A percentile compares a stretch with the other conserved stretches of the same genome.
phyloP scores from a whole-genome alignment of 2,113 vertebrate genomes.

The Onychostoma macrolepis region DNA sequence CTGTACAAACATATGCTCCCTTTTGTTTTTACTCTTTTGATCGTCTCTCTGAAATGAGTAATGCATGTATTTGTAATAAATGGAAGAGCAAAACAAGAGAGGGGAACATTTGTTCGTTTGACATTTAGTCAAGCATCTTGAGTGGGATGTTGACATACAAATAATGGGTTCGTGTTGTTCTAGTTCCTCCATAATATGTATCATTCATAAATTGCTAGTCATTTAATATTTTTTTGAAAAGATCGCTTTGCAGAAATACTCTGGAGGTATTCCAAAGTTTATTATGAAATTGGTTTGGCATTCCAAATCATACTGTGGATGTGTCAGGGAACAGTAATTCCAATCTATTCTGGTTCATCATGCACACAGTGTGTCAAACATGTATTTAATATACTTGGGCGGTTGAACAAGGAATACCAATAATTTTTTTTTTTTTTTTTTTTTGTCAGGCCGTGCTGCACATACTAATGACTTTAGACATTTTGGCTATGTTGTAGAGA shows the following conservation, averaged over 20 bases:
- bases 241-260: conserved; percentile 9
- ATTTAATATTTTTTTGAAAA: conserved; percentile 20
- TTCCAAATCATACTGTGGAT: conserved; percentile 19
- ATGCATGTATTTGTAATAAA: background rate
- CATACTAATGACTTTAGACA: conserved; percentile 51
- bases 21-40: background rate
- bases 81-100: background rate
- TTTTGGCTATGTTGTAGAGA: conserved; percentile 26
- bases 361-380: conserved; percentile 41
- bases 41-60: conserved; percentile 15
- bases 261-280: background rate
- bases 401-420: conserved; percentile 29
- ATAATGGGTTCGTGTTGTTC: conserved; percentile 13
- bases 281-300: conserved; percentile 20
- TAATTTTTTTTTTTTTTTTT: conserved; percentile 10
- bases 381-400: conserved; percentile 43
- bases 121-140: conserved; percentile 35
- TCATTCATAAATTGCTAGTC: conserved; percentile 33
- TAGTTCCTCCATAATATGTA: conserved; percentile 19
- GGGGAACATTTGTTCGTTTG: conserved; percentile 10
- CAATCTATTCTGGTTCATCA: conserved; percentile 26
- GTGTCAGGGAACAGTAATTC: conserved; percentile 14
- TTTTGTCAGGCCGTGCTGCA: background rate
- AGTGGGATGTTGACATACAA: conserved; percentile 26
- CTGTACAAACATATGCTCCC: background rate